Percentiles rank a stretch among this genome's conserved stretches.
Conservation (phyloP, 2,113 vertebrate species). For the Poeciliopsis occidentalis region DNA sequence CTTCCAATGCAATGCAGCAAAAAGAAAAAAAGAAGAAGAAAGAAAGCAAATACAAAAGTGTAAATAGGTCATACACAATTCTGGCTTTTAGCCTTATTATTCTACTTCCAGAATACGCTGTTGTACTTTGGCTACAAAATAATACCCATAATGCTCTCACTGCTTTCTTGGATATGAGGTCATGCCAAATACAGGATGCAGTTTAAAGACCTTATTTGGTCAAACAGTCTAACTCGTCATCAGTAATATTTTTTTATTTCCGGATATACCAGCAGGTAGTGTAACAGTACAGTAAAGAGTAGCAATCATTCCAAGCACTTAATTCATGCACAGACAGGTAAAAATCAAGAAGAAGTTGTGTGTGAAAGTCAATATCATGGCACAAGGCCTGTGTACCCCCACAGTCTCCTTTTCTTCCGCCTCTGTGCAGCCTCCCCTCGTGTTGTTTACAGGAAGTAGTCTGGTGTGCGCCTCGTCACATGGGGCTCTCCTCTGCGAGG, state of each 20-base stretch:
- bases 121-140: conserved; percentile 31
- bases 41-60: conserved; percentile 70
- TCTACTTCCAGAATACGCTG: conserved; percentile 47
- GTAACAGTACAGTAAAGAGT: conserved; percentile 79
- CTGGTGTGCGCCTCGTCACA: conserved; percentile 85
- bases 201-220: conserved; percentile 85
- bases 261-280: conserved; percentile 90
- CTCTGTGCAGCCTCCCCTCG: conserved; percentile 49
- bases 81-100: conserved; percentile 30
- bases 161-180: conserved; percentile 88
- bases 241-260: conserved; percentile 66
- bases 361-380: conserved; percentile 86
- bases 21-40: conserved; percentile 18
- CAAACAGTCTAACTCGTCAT: conserved; percentile 47
- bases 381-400: conserved; percentile 86
- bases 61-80: conserved; percentile 45
- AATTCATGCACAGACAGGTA: conserved; percentile 81
- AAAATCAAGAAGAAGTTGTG: conserved; percentile 83
- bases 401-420: conserved; percentile 65
- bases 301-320: conserved; percentile 73
- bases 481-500: conserved; percentile 96
- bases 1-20: conserved; percentile 41
- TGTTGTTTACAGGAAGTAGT: conserved; percentile 92
- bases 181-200: conserved; percentile 90
- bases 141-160: conserved; percentile 76